Percentiles rank a stretch among this genome's conserved stretches.
Conservation (phyloP, 2,888 invertebrate species). For the Lasioglossum morio region DNA sequence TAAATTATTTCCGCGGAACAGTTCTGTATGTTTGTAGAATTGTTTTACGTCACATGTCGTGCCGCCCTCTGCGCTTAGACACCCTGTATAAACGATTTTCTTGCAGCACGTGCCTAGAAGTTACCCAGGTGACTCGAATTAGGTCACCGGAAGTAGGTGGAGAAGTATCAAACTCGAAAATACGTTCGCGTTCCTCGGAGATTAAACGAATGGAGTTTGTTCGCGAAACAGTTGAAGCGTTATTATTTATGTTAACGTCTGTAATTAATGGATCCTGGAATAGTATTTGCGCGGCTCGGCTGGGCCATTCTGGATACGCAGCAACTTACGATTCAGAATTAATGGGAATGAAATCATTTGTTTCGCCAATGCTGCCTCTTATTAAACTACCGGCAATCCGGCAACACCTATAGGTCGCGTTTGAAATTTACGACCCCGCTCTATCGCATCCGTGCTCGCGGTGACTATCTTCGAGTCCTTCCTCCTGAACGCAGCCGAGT, state of each 20-base stretch:
- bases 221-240: conserved; percentile 22
- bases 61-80: neutral
- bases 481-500: neutral
- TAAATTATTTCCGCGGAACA: neutral
- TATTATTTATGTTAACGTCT: conserved; percentile 32
- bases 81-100: neutral
- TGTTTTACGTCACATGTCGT: neutral
- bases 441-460: neutral
- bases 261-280: neutral
- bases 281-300: neutral
- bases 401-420: neutral
- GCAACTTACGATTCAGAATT: conserved; percentile 27
- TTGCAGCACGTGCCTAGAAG: neutral
- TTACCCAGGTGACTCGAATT: conserved; percentile 10
- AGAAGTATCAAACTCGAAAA: conserved; percentile 12
- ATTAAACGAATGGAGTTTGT: conserved; percentile 27
- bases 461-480: conserved; percentile 4
- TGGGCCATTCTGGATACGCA: neutral
- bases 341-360: conserved; percentile 43
- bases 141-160: neutral
- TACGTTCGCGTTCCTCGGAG: conserved; percentile 13
- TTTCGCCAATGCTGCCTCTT: conserved; percentile 16
- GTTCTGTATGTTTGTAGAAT: neutral
- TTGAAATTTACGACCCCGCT: conserved; percentile 2
- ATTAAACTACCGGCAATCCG: conserved; percentile 17